phyloP scores from a whole-genome alignment of 2,888 invertebrate genomes.

The Eretmocerus hayati region DNA sequence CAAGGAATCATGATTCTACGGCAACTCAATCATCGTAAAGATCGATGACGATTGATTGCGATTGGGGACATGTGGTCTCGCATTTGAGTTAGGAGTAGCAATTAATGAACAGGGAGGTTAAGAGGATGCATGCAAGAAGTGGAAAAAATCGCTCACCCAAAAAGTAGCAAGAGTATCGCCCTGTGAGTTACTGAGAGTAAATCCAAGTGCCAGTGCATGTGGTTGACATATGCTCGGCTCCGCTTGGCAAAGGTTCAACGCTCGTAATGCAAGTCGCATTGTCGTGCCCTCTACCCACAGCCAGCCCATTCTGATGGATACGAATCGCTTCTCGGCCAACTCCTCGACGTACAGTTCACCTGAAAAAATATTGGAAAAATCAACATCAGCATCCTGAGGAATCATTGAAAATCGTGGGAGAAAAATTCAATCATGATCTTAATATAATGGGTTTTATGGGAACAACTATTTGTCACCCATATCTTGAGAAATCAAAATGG shows the following conservation, averaged over 20 bases:
- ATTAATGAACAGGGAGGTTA: neutral
- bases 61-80: no score
- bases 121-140: no score
- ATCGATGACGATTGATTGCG: no score
- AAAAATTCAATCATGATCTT: no score
- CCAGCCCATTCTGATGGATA: slow-evolving; percentile 44
- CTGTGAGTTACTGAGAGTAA: slow-evolving; percentile 42
- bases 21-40: no score
- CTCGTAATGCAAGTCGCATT: slow-evolving; percentile 41
- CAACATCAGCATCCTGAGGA: no score
- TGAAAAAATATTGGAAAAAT: slow-evolving; percentile 24
- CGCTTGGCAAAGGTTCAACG: slow-evolving; percentile 43
- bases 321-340: slow-evolving; percentile 39
- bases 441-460: no score
- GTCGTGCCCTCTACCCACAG: slow-evolving; percentile 44
- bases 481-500: no score
- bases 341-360: slow-evolving; percentile 45
- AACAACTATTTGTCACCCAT: no score
- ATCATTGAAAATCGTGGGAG: no score
- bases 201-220: slow-evolving; percentile 41
- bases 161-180: slow-evolving; percentile 40
- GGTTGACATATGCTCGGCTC: slow-evolving; percentile 40
- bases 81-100: neutral
- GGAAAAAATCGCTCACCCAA: slow-evolving; percentile 36
- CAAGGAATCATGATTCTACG: no score